Percentiles rank a stretch among this genome's conserved stretches.
These are phyloP conservation scores for Melanchra persicariae DNA, from an alignment of 2,888 invertebrate genomes.

Conservation along the genomic window DNA sequence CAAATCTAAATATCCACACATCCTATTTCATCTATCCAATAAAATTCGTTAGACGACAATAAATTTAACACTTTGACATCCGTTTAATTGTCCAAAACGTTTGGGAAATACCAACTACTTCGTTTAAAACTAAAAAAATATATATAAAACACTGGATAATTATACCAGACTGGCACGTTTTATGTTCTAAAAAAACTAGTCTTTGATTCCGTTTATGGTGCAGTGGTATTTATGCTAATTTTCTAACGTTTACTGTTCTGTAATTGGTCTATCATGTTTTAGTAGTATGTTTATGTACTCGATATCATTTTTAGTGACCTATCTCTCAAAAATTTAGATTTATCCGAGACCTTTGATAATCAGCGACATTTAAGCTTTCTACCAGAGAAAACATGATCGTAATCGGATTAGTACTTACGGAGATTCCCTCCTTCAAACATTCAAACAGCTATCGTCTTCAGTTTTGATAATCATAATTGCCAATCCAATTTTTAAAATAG, in stretches of 20 bases:
- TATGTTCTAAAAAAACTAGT: constrained; percentile 41
- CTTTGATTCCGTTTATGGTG: constrained; percentile 47
- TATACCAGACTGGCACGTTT: constrained; percentile 49
- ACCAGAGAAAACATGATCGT: neutral
- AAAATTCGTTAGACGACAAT: constrained; percentile 50
- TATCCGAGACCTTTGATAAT: neutral
- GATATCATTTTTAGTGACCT: neutral
- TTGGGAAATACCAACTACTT: constrained; percentile 68
- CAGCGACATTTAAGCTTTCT: neutral
- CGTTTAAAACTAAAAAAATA: constrained; percentile 52
- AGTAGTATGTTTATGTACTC: no score
- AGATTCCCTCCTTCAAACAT: neutral
- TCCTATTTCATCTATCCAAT: constrained; percentile 42
- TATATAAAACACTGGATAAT: constrained; percentile 47
- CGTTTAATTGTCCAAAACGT: constrained; percentile 65
- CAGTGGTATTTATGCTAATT: constrained; percentile 49
- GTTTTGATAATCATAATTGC: neutral
- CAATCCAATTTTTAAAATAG: neutral
- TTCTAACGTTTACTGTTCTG: constrained; percentile 36
- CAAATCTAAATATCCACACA: constrained; percentile 25
- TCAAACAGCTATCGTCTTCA: neutral
- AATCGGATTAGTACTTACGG: neutral
- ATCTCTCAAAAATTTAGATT: no score
- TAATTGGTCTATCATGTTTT: neutral
- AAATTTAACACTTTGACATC: constrained; percentile 67